phyloP scores from a whole-genome alignment of 2,797 vertebrate genomes.

The Myiothlypis chrysogaster region DNA sequence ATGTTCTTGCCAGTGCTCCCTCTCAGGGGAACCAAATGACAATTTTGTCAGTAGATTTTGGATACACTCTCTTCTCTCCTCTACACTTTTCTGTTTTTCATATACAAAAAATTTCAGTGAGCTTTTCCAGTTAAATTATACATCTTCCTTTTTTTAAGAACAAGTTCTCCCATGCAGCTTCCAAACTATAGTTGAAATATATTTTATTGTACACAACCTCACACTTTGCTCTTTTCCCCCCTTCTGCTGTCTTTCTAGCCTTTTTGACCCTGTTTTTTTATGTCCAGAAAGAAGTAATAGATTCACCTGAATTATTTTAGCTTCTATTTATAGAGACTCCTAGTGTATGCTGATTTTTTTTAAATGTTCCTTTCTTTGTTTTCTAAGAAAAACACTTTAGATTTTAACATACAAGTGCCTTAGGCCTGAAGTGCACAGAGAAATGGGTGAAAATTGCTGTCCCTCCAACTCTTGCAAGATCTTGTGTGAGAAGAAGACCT shows the following conservation, averaged over 20 bases:
- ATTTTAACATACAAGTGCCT: background rate
- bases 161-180: background rate
- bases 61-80: background rate
- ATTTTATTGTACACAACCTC: background rate
- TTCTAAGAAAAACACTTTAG: background rate
- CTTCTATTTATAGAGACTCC: background rate
- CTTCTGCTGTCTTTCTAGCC: background rate
- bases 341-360: background rate
- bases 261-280: background rate
- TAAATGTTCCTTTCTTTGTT: background rate
- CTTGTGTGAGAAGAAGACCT: background rate
- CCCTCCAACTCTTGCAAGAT: background rate
- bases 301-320: background rate
- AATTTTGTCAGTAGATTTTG: background rate
- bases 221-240: background rate
- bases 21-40: constrained; percentile 43
- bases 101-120: background rate
- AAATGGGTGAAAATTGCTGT: background rate
- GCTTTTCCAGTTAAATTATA: background rate
- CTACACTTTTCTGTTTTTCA: background rate
- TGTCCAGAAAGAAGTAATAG: background rate
- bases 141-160: background rate
- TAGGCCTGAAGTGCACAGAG: background rate
- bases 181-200: background rate
- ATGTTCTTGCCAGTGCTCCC: constrained; percentile 12